Conservation (phyloP, 2,113 vertebrate genomes). For the Halcyon malimbica region DNA sequence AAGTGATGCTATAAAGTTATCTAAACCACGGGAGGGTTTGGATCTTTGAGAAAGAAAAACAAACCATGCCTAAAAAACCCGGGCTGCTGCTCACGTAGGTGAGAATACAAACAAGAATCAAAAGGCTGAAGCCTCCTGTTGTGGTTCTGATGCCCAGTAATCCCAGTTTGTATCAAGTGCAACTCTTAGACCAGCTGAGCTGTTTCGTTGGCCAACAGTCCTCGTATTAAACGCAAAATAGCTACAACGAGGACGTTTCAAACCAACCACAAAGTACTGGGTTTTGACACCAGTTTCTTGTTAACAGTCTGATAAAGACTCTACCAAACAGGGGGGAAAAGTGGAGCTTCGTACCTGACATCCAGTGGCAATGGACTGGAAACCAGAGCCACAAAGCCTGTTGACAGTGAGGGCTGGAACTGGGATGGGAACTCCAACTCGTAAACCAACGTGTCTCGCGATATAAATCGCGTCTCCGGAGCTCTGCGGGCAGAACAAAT, state of each 20-base stretch:
- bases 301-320: not conserved
- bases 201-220: not conserved
- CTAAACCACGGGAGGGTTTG: not conserved
- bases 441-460: slow-evolving; percentile 90
- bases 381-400: slow-evolving; percentile 95
- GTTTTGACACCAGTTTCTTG: fast-evolving
- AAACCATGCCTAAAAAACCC: not conserved
- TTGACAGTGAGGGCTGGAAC: slow-evolving; percentile 90
- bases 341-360: slow-evolving; percentile 82
- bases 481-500: slow-evolving; percentile 73
- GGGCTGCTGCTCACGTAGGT: not conserved
- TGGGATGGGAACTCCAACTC: slow-evolving; percentile 84
- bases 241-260: not conserved
- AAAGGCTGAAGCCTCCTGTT: not conserved
- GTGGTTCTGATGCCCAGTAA: not conserved
- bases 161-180: not conserved
- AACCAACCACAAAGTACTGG: fast-evolving
- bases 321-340: not conserved
- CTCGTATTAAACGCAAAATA: not conserved
- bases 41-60: not conserved
- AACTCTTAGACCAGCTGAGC: not conserved
- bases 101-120: not conserved
- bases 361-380: slow-evolving; percentile 91
- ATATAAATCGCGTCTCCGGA: slow-evolving; percentile 86
- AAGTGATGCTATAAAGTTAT: not conserved